Conservation (phyloP, 2,113 vertebrate species). For the Rhombomys opimus region DNA sequence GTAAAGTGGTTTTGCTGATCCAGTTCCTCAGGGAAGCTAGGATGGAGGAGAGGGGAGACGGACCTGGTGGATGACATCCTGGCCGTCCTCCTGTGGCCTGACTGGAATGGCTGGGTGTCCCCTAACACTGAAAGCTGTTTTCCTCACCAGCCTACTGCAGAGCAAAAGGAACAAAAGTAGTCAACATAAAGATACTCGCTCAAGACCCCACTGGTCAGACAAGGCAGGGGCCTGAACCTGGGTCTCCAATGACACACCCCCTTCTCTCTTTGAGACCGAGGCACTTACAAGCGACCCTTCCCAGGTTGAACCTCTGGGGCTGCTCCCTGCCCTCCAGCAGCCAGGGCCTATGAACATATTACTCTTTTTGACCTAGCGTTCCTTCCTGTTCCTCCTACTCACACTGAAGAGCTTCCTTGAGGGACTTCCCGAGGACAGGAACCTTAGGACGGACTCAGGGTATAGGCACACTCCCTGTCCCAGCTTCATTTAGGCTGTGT, state of each 20-base stretch:
- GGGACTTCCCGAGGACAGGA: slow-evolving; percentile 7
- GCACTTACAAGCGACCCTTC: not conserved
- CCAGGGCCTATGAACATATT: not conserved
- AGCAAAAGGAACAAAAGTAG: not conserved
- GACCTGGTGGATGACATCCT: too few species aligned
- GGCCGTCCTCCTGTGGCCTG: not conserved
- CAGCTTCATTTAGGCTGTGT: not conserved
- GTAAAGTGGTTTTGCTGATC: too few species aligned
- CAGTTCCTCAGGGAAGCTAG: not conserved
- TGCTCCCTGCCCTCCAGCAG: not conserved
- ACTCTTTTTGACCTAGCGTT: not conserved
- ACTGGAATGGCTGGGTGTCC: not conserved
- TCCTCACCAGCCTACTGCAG: not conserved
- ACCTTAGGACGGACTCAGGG: not conserved
- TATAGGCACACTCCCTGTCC: not conserved
- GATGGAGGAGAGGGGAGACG: not conserved
- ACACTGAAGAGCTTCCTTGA: not conserved
- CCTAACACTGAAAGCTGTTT: not conserved
- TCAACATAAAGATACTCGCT: not conserved
- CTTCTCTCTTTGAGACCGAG: not conserved
- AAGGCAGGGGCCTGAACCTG: not conserved
- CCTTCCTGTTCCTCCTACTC: not conserved
- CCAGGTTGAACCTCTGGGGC: not conserved
- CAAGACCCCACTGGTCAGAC: slow-evolving; percentile 3
- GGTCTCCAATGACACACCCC: not conserved